phyloP scores from a whole-genome alignment of 2,888 invertebrate species.

The Pterostichus niger region DNA sequence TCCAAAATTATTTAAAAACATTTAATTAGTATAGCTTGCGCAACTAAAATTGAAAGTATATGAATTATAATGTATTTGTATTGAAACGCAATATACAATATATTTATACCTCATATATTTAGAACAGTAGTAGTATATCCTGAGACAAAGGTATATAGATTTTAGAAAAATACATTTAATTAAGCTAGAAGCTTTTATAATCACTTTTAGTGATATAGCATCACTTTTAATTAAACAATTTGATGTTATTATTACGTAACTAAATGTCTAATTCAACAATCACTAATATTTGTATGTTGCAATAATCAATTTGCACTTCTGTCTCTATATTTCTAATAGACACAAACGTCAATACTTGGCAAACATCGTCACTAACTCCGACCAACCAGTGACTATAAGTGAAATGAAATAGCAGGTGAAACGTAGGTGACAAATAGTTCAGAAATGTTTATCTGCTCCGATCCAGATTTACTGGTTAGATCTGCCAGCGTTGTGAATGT shows the following conservation, averaged over 20 bases:
- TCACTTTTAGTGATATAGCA: too few species aligned
- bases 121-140: too few species aligned
- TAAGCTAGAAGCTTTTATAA: too few species aligned
- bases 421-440: constrained; percentile 45
- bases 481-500: constrained; percentile 22
- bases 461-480: constrained; percentile 46
- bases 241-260: background rate
- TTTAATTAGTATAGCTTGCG: too few species aligned
- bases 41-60: too few species aligned
- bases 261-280: constrained; percentile 25
- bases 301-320: constrained; percentile 50
- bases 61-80: too few species aligned
- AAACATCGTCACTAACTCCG: constrained; percentile 10
- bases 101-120: too few species aligned
- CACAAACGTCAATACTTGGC: constrained; percentile 38
- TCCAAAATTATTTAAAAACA: too few species aligned
- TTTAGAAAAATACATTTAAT: too few species aligned
- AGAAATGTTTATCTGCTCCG: constrained; percentile 37
- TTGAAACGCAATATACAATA: too few species aligned
- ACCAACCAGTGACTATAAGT: background rate
- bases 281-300: background rate
- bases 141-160: too few species aligned
- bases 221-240: background rate
- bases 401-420: constrained; percentile 26
- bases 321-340: constrained; percentile 12